Base-by-base conservation (phyloP, 2,797 vertebrate genomes). In the Coccyzus lansbergi region DNA sequence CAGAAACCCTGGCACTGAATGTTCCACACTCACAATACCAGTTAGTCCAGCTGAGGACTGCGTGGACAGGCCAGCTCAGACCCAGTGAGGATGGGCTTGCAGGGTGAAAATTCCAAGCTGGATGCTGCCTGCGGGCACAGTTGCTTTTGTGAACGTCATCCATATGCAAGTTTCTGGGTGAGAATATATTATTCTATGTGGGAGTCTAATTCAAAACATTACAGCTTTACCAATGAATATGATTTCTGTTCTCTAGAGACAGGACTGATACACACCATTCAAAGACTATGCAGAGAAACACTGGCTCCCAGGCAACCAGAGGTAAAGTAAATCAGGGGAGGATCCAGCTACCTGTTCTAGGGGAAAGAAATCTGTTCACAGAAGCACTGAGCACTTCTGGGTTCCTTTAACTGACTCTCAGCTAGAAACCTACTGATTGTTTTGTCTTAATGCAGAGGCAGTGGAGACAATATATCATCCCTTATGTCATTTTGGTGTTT, bases 401-500 rank as follows among this genome's bases (percentile, higher is more conserved):
- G 18, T 52, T 83, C 33, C 33, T 94, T 79, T 25, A 56, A 38
- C 80, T 15, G 31, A 21, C 40, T 53, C 65, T 51, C 71, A 46
- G 83, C 81, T 83, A 33, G 5, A 77, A 89, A 72, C 22, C 38
- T 85, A 59, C 42, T 29, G 75, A 77, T 68, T 62, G 68, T 63
- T 92, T 74, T 29, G 38, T 40, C 72, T 87, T 94, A 93, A 85
- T 44, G 72, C 77, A 64, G 75, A 87, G 44, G 48, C 78, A 82
- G 49, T 9, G 3, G 59, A 51, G 86, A 26, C 64, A 51, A 89
- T 74, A 29, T 49, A 74, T 95, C 95, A 93, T 84, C 92, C 75
- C 29, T 88, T 15, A 69, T 94, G 93, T 75, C 97, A 93, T 96
- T 84, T 92, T 34, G 94, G 87, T 68, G 52, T 95, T 95, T 46